Conservation (phyloP, 2,797 vertebrate genomes). For the Accipiter minullus region DNA sequence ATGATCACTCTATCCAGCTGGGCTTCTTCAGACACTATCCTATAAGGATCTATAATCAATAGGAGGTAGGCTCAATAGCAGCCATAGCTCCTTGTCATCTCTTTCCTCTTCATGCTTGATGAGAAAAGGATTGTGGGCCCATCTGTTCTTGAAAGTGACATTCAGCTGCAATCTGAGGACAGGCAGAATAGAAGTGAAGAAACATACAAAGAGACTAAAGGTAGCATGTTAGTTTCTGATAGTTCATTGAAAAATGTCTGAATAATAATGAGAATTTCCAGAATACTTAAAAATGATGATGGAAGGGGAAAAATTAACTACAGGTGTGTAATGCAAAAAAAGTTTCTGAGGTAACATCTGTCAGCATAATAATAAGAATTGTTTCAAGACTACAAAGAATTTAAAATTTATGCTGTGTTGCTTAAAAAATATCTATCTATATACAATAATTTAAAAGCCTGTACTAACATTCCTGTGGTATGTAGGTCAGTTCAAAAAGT, state of each 20-base stretch:
- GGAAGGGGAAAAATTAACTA: background rate
- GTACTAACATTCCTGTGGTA: constrained; percentile 34
- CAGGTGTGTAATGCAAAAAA: background rate
- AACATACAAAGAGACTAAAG: background rate
- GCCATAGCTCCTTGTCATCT: background rate
- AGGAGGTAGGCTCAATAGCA: background rate
- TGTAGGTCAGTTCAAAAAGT: background rate
- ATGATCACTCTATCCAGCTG: background rate
- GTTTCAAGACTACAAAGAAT: background rate
- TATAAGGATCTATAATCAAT: background rate
- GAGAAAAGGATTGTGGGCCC: background rate
- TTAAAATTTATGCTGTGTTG: background rate
- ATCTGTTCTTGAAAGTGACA: background rate
- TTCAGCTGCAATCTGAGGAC: background rate
- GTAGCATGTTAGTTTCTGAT: background rate
- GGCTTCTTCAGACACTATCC: constrained; percentile 8
- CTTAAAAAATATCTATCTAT: constrained; percentile 41
- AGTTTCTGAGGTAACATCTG: background rate
- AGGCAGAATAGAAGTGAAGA: background rate
- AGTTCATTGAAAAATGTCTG: background rate
- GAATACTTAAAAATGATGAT: background rate
- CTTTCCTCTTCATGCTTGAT: background rate
- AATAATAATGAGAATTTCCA: background rate
- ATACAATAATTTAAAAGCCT: constrained; percentile 56
- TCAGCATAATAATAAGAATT: background rate